Evolutionary conservation across 2,113 vertebrate genomes (phyloP).

Genomic region (Neolamprologus caudopunctatus): DNA sequence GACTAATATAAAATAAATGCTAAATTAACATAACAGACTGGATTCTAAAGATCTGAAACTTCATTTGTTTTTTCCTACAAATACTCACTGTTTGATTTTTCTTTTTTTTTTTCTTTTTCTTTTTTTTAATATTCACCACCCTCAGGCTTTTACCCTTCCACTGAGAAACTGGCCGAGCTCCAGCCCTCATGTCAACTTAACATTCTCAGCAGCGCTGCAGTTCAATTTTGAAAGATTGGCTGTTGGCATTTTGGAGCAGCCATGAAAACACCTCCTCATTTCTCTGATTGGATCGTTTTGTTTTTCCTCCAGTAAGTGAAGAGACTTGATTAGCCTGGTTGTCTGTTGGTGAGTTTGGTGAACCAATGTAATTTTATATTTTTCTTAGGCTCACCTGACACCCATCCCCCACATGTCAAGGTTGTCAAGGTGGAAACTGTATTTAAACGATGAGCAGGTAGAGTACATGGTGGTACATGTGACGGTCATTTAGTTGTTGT

Average conservation of each 20-base stretch:
- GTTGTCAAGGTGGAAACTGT: background rate
- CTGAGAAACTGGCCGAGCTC: background rate
- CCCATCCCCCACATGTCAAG: background rate
- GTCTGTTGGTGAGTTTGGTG: background rate
- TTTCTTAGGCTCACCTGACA: background rate
- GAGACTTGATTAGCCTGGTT: background rate
- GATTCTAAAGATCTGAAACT: background rate
- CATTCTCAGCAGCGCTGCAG: background rate
- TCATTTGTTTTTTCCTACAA: background rate
- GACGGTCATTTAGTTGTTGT: background rate
- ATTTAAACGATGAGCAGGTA: background rate
- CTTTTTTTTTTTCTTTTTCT: accelerated
- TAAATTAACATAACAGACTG: background rate
- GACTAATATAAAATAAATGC: background rate
- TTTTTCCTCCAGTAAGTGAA: background rate
- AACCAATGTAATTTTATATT: background rate
- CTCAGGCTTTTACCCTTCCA: background rate
- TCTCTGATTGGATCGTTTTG: conserved; percentile 2
- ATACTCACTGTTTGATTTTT: background rate
- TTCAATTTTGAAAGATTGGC: conserved; percentile 5
- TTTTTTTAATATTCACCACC: background rate
- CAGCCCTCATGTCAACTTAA: background rate
- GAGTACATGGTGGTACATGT: background rate
- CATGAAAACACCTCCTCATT: background rate
- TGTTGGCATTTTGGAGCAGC: background rate